Base-by-base conservation (phyloP, 2,888 invertebrate species). In the Chymomyza fuscimana region DNA sequence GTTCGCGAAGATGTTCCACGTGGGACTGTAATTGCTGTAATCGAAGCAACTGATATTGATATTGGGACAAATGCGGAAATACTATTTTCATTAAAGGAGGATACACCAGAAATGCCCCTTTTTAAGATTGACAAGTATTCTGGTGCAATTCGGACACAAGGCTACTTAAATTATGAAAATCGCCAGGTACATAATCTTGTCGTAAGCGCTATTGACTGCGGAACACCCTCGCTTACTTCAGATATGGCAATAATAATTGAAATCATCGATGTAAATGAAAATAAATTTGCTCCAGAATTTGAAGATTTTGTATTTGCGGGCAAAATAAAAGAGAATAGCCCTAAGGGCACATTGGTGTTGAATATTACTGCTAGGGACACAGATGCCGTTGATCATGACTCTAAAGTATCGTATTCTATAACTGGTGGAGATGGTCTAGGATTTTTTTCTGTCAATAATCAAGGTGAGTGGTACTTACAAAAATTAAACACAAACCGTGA, bases 261-360 rank as follows among this genome's bases (percentile, higher is more conserved):
- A 92, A 94, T 97, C 74, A 95, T 96, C 80, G 98, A 99, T 92
- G 98, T 98, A 19, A 97, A 99, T 92, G 98, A 98, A 92, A 98
- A 98, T 92, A 93, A 95, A 68, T 94, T 95, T 92, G 93, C 97
- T 66, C 98, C 98, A 1, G 93, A 93, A 78, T 98, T 98, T 92
- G 94, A 94, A 65, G 96, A 96, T 91, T 96, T 95, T 88, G 96
- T 97, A 79, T 92, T 96, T 76, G 92, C 93, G 73, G 96, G 96
- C 64, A 93, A 93, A 80, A 96, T 98, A 75, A 93, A 92, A 69
- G 98, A 99, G 92, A 97, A 97, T 92, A 94, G 94, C 86, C 94
- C 96, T 6, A 93, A 95, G 58, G 97, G 96, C 67, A 94, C 96
- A 4, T 92, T 94, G 56, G 97, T 97, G 78, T 94, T 96, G 89